phyloP scores from a whole-genome alignment of 2,113 vertebrate species.

The Anthoscopus minutus region DNA sequence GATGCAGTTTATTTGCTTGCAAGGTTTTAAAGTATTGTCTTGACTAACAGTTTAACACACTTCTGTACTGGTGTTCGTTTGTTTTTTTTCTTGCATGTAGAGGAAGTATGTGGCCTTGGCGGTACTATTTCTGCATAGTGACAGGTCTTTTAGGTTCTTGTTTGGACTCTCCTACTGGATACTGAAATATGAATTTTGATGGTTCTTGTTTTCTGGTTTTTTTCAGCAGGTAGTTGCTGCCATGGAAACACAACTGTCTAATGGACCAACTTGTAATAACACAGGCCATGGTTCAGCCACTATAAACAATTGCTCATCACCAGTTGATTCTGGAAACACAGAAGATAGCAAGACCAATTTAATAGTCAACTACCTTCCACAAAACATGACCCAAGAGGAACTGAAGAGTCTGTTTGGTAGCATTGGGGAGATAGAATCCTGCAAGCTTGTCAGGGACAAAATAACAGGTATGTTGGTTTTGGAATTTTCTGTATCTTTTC shows the following conservation, averaged over 20 bases:
- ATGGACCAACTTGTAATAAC: constrained; percentile 95
- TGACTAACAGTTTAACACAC: neutral
- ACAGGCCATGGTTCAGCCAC: constrained; percentile 88
- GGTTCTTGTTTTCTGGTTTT: constrained; percentile 66
- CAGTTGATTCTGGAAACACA: constrained; percentile 88
- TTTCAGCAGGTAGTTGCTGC: constrained; percentile 97
- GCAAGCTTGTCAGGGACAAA: constrained; percentile 97
- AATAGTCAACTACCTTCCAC: constrained; percentile 98
- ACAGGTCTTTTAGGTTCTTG: constrained; percentile 49
- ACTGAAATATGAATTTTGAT: constrained; percentile 61
- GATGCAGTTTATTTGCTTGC: neutral
- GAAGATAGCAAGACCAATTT: constrained; percentile 99
- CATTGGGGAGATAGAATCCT: constrained; percentile 97
- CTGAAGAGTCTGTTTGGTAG: constrained; percentile 96
- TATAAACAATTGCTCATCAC: constrained; percentile 91
- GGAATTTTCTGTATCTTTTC: neutral
- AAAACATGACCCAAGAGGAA: constrained; percentile 98
- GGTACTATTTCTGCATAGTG: constrained; percentile 36
- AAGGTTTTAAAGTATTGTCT: neutral
- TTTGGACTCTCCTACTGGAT: constrained; percentile 8
- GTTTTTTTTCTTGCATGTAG: neutral
- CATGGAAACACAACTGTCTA: constrained; percentile 99
- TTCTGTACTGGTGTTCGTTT: neutral
- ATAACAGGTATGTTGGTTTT: constrained; percentile 84
- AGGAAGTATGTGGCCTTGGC: constrained; percentile 3